Percentiles rank a stretch among this genome's conserved stretches.
Conservation (phyloP, 2,797 vertebrate genomes). For the Phalanger gymnotis region DNA sequence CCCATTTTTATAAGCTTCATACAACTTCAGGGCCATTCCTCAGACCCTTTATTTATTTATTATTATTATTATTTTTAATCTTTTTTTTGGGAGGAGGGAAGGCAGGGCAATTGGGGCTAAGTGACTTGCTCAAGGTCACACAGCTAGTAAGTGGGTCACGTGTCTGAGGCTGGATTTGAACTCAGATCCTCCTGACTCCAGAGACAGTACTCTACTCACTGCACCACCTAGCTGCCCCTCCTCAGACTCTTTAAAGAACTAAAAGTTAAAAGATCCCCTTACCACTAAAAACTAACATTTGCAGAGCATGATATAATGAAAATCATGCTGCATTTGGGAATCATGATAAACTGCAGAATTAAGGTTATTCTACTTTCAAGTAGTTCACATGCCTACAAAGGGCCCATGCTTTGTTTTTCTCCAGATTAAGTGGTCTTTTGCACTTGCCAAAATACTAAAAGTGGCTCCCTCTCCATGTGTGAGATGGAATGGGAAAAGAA, state of each 20-base stretch:
- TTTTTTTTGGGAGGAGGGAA: too few species aligned
- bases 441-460: neutral
- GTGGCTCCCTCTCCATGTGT: neutral
- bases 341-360: constrained; percentile 30
- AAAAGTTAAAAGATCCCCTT: constrained; percentile 3
- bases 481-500: neutral
- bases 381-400: neutral
- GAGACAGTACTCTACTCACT: too few species aligned
- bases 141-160: too few species aligned
- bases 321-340: constrained; percentile 16
- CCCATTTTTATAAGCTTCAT: neutral
- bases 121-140: too few species aligned
- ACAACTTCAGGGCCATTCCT: neutral
- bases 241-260: neutral
- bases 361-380: neutral
- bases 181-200: too few species aligned
- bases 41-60: neutral
- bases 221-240: too few species aligned
- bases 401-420: neutral
- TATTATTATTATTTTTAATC: too few species aligned
- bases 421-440: neutral
- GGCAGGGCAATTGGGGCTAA: too few species aligned
- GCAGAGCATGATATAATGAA: neutral
- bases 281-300: neutral
- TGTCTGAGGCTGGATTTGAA: too few species aligned